Evolutionary conservation across 2,888 invertebrate genomes (phyloP), one percentile per base, ranked within the genome.

Genomic region (Drosophila infuscata): DNA sequence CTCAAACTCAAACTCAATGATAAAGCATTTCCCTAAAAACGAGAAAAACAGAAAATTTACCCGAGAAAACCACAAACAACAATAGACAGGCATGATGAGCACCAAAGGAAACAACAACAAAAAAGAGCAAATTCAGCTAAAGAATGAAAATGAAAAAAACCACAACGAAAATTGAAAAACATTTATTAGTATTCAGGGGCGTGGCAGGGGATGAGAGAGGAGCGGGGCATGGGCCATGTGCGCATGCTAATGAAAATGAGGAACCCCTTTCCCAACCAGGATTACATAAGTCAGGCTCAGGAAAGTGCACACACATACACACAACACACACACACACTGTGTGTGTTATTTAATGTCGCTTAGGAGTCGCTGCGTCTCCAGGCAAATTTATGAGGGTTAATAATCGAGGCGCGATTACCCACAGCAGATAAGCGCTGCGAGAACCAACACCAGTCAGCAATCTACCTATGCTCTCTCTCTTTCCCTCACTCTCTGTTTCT

Each of bases 371-470:
- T 32, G n/a, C 36, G 52, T 51, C 48, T 48, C 52, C 65, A 30
- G 51, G 36, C 52, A 38, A 62, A 76, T 79, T 80, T 67, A 87
- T 87, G 87, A 79, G 87, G 87, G 87, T 87, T 89, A 78, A 87
- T 83, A 88, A 87, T 88, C 88, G 90, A 89, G 80, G 67, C 74
- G 70, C 88, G 90, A 87, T 89, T 88, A 83, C 74, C 66, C 72
- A 65, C 78, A 78, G 79, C 78, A 78, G 90, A 87, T 89, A 88
- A 81, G 70, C 70, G 59, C 66, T 0, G 49, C 17, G 29, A 35
- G 33, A 32, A 58, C 17, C 63, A 43, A 48, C 29, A 35, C 32
- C 30, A 33, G 32, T 51, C 62, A 51, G n/a, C 46, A 20, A 35
- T 20, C 65, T 71, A 64, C 74, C 86, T 65, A 75, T 32, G 29